Percentiles rank a stretch among this genome's conserved stretches.
phyloP scores from a whole-genome alignment of 2,113 vertebrate genomes.

The Solenodon paradoxus region DNA sequence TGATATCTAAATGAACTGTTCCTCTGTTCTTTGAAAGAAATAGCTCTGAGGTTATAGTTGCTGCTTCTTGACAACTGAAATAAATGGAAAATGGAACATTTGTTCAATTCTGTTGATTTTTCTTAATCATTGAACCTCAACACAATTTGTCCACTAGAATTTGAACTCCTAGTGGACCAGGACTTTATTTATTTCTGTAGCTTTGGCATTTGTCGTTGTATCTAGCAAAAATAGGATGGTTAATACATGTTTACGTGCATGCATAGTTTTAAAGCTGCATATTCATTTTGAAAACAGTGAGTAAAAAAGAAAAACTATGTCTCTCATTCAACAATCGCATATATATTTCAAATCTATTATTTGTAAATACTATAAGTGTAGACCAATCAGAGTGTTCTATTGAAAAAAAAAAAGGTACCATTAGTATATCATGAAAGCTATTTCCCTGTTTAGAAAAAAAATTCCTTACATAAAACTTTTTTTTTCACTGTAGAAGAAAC shows the following conservation, averaged over 20 bases:
- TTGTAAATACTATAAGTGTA: background rate
- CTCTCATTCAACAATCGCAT: background rate
- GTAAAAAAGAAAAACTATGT: background rate
- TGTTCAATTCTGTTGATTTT: constrained; percentile 54
- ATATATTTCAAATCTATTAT: background rate
- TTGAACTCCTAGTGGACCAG: background rate
- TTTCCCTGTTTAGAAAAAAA: background rate
- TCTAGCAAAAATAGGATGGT: background rate
- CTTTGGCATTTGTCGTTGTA: background rate
- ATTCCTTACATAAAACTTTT: background rate
- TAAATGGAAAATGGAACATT: constrained; percentile 55
- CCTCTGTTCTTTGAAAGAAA: constrained; percentile 11
- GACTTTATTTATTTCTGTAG: background rate
- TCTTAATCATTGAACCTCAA: constrained; percentile 52
- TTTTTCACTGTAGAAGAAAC: background rate
- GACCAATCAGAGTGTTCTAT: background rate
- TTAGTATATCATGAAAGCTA: background rate
- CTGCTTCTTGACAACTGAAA: constrained; percentile 39
- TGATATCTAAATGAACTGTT: background rate
- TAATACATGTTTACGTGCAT: background rate
- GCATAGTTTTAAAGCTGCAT: background rate
- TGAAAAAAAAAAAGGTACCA: background rate
- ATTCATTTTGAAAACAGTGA: background rate
- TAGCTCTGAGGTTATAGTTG: background rate
- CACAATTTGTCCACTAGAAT: constrained; percentile 38